phyloP scores from a whole-genome alignment of 2,797 vertebrate genomes.

The Carcharodon carcharias region DNA sequence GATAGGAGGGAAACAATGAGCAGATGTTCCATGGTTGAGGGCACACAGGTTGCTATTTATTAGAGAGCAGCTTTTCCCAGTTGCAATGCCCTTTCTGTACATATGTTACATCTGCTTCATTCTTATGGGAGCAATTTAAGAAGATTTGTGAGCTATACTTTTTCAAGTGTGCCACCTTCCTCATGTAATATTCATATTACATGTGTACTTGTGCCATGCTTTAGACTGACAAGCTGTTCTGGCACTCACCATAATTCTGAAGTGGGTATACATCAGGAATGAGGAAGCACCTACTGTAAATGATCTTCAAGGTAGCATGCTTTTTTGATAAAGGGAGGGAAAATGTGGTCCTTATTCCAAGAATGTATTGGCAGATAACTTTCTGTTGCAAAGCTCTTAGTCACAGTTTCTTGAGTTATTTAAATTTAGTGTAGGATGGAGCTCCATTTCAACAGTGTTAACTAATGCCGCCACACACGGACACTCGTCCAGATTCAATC shows the following conservation, averaged over 20 bases:
- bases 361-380: background rate
- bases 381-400: background rate
- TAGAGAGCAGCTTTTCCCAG: slow-evolving; percentile 12
- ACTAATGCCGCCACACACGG: too few relatives aligned
- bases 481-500: background rate
- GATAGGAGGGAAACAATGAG: background rate
- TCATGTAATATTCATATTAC: background rate
- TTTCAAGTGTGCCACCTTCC: background rate
- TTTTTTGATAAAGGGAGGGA: background rate
- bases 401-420: background rate
- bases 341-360: background rate
- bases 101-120: slow-evolving; percentile 23
- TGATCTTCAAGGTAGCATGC: background rate
- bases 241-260: background rate
- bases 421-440: background rate
- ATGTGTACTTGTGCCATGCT: background rate
- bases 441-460: background rate
- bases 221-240: background rate
- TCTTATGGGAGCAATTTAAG: background rate
- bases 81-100: background rate
- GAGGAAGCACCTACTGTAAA: background rate
- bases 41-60: slow-evolving; percentile 9
- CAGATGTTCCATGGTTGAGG: background rate
- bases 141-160: background rate
- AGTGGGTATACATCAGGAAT: background rate